Evolutionary conservation across 2,113 vertebrate genomes (phyloP), one percentile per base, ranked within the genome.

Genomic region (Bubo scandiacus): DNA sequence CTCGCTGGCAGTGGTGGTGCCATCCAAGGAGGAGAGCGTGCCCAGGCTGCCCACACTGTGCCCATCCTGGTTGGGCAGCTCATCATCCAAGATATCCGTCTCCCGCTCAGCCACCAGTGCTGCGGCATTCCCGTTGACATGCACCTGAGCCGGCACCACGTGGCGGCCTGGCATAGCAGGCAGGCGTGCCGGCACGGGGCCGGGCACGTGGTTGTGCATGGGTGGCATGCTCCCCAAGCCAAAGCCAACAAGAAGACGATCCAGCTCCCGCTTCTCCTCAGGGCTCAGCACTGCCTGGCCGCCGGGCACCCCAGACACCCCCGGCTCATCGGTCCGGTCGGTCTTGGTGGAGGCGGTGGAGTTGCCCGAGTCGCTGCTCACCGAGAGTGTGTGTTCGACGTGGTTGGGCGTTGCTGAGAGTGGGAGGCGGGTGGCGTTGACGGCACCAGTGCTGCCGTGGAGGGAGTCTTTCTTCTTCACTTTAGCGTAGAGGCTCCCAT

Each of bases 401-500:
- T 98, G 98, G 94, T 98, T 98, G 70, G 98, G 97, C 1, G 98
- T 77, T 42, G 98, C 98, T 0, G 98, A 98, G 4, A 98, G 97
- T 1, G 98, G 97, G 63, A 99, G 98, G 29, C 99, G 99, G 13
- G 98, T 94, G 5, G 98, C 77, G 16, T 98, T 98, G 82, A 98
- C 97, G 0, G 98, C 92, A n/a, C 98, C 98, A 0, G 99, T 96
- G 88, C 98, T 98, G 87, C 98, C 98, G 97, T 98, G 97, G 43
- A 98, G 88, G 23, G 99, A 99, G 74, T 99, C 99, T 98, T 99
- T 99, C 98, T 99, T 99, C 95, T 99, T 99, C 92, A 99, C 99
- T 97, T 99, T 99, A 97, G 99, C 99, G 18, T 99, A 99, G 84
- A 99, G 98, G 96, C 99, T 99, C 94, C 99, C 99, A 6, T 99